Evolutionary conservation across 2,888 invertebrate genomes (phyloP).

Genomic region (Neoascia interrupta): DNA sequence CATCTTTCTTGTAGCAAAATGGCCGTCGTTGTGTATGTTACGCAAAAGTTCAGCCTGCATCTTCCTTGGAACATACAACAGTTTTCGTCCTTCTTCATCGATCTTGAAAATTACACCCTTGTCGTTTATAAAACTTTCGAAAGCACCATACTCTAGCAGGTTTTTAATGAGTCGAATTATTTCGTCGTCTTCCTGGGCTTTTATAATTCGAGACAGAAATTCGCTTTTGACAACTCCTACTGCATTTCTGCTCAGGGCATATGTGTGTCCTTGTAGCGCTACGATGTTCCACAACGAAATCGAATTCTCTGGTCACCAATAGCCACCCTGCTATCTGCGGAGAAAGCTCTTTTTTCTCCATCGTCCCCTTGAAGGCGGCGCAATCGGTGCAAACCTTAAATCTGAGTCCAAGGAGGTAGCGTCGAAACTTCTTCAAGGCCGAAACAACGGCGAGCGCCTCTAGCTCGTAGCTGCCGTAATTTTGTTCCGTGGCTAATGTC

Average conservation of each 20-base stretch:
- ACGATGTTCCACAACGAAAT: no score
- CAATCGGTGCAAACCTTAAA: constrained; percentile 37
- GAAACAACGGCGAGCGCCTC: constrained; percentile 32
- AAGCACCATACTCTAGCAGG: neutral
- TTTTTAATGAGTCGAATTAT: neutral
- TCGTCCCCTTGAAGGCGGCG: neutral
- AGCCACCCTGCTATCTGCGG: no score
- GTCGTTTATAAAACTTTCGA: neutral
- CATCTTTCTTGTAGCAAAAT: neutral
- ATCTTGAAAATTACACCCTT: neutral
- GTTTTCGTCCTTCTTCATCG: neutral
- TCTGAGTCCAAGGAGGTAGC: constrained; percentile 23
- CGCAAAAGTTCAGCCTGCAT: neutral
- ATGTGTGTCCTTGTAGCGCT: no score
- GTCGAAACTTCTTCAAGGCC: constrained; percentile 25
- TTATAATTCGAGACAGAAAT: no score
- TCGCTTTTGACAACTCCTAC: no score
- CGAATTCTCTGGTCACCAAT: no score
- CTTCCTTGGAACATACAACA: neutral
- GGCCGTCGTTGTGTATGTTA: neutral
- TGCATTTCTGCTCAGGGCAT: no score
- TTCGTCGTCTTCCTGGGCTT: constrained; percentile 4
- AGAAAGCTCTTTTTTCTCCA: no score
- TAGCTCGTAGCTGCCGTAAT: constrained; percentile 37
- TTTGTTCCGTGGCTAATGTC: neutral